phyloP scores from a whole-genome alignment of 2,797 vertebrate genomes.

The Anguilla megastoma region DNA sequence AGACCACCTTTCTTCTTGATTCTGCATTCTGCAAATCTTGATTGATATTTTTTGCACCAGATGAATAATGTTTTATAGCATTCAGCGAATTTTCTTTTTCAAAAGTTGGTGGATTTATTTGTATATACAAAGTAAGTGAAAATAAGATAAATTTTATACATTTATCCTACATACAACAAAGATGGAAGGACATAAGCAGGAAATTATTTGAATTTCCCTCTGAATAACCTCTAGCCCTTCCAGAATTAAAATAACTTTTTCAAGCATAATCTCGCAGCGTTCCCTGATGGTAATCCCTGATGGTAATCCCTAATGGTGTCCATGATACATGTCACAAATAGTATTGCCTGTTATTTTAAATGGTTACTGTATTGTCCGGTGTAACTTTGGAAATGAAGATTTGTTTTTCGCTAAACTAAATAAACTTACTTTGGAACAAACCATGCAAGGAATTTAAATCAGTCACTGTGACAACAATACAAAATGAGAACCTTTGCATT shows the following conservation, averaged over 20 bases:
- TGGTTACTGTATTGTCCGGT: not conserved
- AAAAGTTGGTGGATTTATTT: not conserved
- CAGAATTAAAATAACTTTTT: not conserved
- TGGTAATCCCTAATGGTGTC: not conserved
- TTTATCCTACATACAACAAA: not conserved
- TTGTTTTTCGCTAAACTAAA: not conserved
- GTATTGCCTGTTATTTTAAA: not conserved
- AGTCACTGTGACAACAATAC: not conserved
- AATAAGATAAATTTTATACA: not conserved
- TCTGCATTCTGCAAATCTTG: not conserved
- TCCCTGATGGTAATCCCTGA: not conserved
- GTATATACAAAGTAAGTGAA: not conserved
- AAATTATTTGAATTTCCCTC: not conserved
- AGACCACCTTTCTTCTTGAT: constrained; percentile 74
- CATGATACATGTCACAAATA: not conserved
- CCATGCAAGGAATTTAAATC: not conserved
- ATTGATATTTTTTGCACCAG: not conserved
- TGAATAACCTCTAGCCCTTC: not conserved
- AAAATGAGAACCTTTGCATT: not conserved
- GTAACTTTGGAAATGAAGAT: constrained; percentile 57
- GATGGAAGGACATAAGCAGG: not conserved
- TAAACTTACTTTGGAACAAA: constrained; percentile 69
- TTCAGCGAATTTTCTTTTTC: not conserved
- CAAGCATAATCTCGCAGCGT: not conserved
- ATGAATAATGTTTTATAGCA: not conserved